Percentiles rank a stretch among this genome's conserved stretches.
These are phyloP conservation scores for Cyanocitta stelleri DNA, from an alignment of 2,113 vertebrate species.

Conservation along the genomic window DNA sequence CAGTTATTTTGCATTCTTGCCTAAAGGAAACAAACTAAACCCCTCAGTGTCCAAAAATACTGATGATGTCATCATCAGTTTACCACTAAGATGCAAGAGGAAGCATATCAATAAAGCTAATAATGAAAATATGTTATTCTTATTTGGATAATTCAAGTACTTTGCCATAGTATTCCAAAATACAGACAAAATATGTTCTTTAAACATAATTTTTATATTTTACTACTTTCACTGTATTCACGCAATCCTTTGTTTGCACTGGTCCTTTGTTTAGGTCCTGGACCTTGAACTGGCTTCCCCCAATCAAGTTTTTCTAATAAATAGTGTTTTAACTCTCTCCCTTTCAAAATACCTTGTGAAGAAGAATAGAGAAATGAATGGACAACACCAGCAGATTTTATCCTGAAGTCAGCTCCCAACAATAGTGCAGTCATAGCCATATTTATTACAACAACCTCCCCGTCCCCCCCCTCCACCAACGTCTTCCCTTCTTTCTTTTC, in stretches of 20 bases:
- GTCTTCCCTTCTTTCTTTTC: neutral
- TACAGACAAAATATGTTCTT: neutral
- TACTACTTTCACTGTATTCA: neutral
- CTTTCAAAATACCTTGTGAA: neutral
- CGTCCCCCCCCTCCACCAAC: accelerated
- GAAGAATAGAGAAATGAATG: neutral
- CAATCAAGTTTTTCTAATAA: neutral
- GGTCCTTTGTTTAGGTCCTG: neutral
- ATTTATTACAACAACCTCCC: neutral
- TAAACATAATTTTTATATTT: neutral
- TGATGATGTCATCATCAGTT: neutral
- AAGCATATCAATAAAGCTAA: neutral
- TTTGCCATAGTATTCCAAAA: neutral
- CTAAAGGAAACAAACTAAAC: neutral
- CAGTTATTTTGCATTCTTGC: constrained; percentile 3
- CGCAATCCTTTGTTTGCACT: neutral
- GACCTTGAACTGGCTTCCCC: neutral
- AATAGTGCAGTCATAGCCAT: neutral
- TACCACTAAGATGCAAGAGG: neutral
- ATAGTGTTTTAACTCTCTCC: neutral
- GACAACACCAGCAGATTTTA: neutral
- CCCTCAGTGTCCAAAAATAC: neutral
- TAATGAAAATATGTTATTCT: neutral
- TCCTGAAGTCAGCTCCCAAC: neutral
- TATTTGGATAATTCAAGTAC: neutral